Conservation (phyloP, 2,113 vertebrate genomes). For the Corydoras maculifer region DNA sequence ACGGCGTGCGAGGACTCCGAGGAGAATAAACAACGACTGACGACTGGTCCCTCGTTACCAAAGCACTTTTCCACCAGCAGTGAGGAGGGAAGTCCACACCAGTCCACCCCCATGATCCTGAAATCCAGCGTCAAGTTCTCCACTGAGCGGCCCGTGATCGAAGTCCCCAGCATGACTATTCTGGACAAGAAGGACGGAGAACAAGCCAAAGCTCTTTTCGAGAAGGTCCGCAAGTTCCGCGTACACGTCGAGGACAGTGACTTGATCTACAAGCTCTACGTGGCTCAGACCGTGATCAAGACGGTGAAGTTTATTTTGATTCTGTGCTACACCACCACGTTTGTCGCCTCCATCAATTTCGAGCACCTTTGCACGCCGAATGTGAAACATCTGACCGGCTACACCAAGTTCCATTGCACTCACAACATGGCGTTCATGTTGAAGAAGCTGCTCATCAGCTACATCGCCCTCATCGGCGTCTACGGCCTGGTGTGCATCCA, state of each 20-base stretch:
- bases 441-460: slow-evolving; percentile 91
- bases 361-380: slow-evolving; percentile 82
- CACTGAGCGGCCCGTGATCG: slow-evolving; percentile 84
- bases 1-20: slow-evolving; percentile 95
- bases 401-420: slow-evolving; percentile 84
- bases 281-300: slow-evolving; percentile 92
- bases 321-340: slow-evolving; percentile 89
- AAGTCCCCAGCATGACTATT: slow-evolving; percentile 92
- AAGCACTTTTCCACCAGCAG: slow-evolving; percentile 95
- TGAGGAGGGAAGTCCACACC: slow-evolving; percentile 89
- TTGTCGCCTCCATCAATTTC: slow-evolving; percentile 89
- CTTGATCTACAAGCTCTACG: slow-evolving; percentile 93
- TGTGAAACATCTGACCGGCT: slow-evolving; percentile 91
- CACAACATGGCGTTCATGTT: slow-evolving; percentile 98
- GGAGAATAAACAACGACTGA: slow-evolving; percentile 91
- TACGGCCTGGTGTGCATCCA: slow-evolving; percentile 93
- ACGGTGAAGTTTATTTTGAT: slow-evolving; percentile 95
- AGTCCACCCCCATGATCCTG: slow-evolving; percentile 81
- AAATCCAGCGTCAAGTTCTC: slow-evolving; percentile 92
- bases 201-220: slow-evolving; percentile 95
- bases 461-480: slow-evolving; percentile 91
- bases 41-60: slow-evolving; percentile 78
- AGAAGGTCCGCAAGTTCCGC: slow-evolving; percentile 95
- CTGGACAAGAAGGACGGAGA: slow-evolving; percentile 97
- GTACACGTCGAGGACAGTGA: slow-evolving; percentile 94